Conservation (phyloP, 2,113 vertebrate species). For the Forbesichthys papilliferus region DNA sequence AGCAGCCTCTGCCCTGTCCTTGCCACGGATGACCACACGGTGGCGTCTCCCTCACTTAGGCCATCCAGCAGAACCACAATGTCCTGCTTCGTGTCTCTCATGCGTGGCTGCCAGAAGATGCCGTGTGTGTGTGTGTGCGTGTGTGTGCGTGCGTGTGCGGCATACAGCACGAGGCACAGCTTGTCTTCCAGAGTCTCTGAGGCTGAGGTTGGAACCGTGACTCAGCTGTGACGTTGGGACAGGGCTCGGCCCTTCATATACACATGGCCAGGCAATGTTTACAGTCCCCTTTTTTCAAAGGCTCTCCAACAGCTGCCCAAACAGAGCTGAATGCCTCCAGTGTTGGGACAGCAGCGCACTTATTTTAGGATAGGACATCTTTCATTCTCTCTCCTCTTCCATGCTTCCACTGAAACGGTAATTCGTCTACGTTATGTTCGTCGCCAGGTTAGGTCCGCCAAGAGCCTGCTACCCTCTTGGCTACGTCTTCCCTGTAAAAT, state of each 20-base stretch:
- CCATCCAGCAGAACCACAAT: constrained; percentile 41
- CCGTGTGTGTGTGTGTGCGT: constrained; percentile 1
- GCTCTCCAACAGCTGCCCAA: constrained; percentile 73
- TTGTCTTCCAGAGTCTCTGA: constrained; percentile 29
- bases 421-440: constrained; percentile 46
- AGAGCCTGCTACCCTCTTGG: constrained; percentile 8
- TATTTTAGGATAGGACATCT: constrained; percentile 64
- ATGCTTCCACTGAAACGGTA: constrained; percentile 55
- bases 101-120: constrained; percentile 32
- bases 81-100: constrained; percentile 30
- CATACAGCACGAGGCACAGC: constrained; percentile 17
- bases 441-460: constrained; percentile 28
- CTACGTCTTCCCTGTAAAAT: neutral
- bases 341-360: constrained; percentile 65
- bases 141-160: constrained; percentile 17
- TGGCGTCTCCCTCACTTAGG: constrained; percentile 35
- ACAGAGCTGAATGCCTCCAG: constrained; percentile 72
- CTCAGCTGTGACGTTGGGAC: constrained; percentile 50
- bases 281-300: constrained; percentile 63
- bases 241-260: constrained; percentile 41
- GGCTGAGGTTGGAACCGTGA: constrained; percentile 53
- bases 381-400: constrained; percentile 62
- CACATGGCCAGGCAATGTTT: constrained; percentile 63
- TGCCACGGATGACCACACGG: constrained; percentile 51
- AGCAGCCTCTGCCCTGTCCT: constrained; percentile 25